Percentiles rank a stretch among this genome's conserved stretches.
phyloP scores from a whole-genome alignment of 2,797 vertebrate genomes.

The Merluccius polli region DNA sequence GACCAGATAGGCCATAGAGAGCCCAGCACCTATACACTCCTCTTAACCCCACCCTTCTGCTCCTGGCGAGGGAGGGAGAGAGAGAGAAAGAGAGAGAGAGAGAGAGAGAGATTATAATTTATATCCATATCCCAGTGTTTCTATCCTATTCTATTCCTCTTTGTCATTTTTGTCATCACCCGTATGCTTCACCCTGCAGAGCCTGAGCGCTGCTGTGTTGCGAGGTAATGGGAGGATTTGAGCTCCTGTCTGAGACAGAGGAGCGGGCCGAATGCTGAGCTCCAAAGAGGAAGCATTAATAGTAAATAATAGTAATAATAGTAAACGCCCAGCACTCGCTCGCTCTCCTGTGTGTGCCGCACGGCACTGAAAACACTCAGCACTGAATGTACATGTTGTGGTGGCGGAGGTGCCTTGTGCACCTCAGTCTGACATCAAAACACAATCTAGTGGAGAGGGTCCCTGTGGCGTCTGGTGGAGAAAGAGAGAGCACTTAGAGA shows the following conservation, averaged over 20 bases:
- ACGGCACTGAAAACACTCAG: slow-evolving; percentile 15
- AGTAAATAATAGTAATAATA: background rate
- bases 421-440: slow-evolving; percentile 92
- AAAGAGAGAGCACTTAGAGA: slow-evolving; percentile 54
- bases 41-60: too few relatives aligned
- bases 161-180: background rate
- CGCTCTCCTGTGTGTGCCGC: background rate
- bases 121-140: too few relatives aligned
- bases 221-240: background rate
- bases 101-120: too few relatives aligned
- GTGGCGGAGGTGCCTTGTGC: slow-evolving; percentile 83
- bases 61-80: too few relatives aligned
- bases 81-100: too few relatives aligned
- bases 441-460: slow-evolving; percentile 85
- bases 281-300: background rate
- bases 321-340: background rate
- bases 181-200: background rate
- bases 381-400: slow-evolving; percentile 89
- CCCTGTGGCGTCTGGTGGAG: slow-evolving; percentile 64
- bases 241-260: too few relatives aligned
- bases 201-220: background rate
- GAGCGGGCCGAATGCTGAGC: background rate
- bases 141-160: too few relatives aligned
- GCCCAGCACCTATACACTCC: too few relatives aligned
- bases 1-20: background rate